Conservation (phyloP, 2,797 vertebrate species). For the Ataeniobius toweri region DNA sequence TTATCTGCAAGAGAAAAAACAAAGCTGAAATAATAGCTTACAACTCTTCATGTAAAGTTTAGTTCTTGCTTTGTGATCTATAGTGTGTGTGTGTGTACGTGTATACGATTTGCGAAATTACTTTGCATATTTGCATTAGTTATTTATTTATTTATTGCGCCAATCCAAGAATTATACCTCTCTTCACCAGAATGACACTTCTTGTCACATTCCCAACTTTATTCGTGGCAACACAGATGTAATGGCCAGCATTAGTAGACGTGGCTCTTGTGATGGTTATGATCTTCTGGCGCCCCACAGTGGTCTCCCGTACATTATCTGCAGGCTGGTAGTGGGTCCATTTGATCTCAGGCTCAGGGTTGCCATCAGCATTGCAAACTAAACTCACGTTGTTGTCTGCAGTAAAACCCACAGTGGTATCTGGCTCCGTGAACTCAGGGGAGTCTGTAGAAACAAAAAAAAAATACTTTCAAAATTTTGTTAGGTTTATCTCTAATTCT, state of each 20-base stretch:
- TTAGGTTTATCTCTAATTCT: background rate
- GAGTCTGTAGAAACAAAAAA: constrained; percentile 46
- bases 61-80: background rate
- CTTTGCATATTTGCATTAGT: background rate
- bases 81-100: too few relatives aligned
- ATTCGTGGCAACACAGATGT: constrained; percentile 73
- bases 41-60: background rate
- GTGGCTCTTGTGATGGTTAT: constrained; percentile 59
- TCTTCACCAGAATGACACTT: constrained; percentile 38
- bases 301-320: constrained; percentile 20
- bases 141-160: background rate
- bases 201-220: constrained; percentile 35
- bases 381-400: constrained; percentile 37
- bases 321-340: constrained; percentile 32
- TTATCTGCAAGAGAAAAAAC: constrained; percentile 42
- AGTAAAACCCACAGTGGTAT: fast-evolving
- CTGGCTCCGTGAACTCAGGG: constrained; percentile 34
- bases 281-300: constrained; percentile 27
- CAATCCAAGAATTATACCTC: constrained; percentile 49
- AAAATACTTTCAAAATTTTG: background rate
- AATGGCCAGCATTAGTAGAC: constrained; percentile 59
- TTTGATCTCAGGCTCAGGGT: constrained; percentile 48
- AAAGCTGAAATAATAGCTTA: background rate
- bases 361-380: constrained; percentile 59
- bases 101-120: background rate